Conservation (phyloP, 2,888 invertebrate genomes). For the Pachliopta kotzebuea region DNA sequence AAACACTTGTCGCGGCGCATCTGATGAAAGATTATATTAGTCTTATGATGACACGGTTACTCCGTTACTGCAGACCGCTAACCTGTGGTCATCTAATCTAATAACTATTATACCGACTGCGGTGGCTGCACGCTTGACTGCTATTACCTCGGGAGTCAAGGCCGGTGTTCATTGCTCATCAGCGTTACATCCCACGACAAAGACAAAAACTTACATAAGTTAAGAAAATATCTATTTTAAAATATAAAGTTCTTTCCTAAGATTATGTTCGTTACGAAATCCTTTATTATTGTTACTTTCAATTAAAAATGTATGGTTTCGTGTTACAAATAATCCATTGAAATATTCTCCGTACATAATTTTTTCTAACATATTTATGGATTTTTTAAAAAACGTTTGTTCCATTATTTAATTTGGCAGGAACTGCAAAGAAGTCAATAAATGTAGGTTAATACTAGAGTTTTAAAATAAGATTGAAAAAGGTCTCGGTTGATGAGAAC, state of each 20-base stretch:
- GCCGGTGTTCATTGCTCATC: conserved; percentile 17
- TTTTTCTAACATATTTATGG: no score
- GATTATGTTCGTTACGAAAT: no score
- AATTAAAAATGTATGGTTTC: no score
- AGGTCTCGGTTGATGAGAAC: neutral
- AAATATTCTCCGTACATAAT: no score
- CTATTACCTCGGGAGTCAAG: conserved; percentile 27
- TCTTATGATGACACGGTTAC: conserved; percentile 28
- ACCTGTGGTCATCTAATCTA: conserved; percentile 31
- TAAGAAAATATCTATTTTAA: neutral
- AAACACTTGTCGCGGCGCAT: conserved; percentile 9
- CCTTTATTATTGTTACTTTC: no score
- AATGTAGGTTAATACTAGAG: neutral
- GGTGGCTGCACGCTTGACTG: conserved; percentile 31
- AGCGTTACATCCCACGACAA: conserved; percentile 7
- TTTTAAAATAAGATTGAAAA: neutral
- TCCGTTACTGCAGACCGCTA: conserved; percentile 25
- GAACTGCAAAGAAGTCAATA: no score
- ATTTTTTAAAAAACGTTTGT: no score
- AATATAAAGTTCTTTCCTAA: no score
- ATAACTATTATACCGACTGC: conserved; percentile 30
- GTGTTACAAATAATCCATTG: no score
- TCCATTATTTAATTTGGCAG: no score
- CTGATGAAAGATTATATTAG: conserved; percentile 13
- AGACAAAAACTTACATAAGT: conserved; percentile 7